These are phyloP conservation scores for Delphinapterus leucas DNA, from an alignment of 2,113 vertebrate genomes.

Conservation along the genomic window DNA sequence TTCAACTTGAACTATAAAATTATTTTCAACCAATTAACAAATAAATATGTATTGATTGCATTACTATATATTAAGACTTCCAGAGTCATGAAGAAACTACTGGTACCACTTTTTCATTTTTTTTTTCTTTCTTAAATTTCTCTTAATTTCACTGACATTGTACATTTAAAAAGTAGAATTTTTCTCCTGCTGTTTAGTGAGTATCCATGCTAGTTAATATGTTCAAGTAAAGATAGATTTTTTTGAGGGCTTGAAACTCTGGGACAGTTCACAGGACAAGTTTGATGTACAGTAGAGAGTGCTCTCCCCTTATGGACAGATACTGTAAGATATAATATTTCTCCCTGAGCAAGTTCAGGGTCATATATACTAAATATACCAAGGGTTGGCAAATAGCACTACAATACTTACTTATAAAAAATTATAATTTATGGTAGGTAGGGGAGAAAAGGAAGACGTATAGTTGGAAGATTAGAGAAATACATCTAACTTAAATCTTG, in stretches of 20 bases:
- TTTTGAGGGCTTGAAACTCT: neutral
- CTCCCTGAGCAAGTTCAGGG: neutral
- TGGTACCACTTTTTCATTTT: neutral
- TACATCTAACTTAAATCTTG: neutral
- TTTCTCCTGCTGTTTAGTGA: neutral
- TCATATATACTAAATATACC: neutral
- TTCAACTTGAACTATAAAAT: neutral
- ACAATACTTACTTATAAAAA: neutral
- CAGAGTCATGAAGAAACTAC: neutral
- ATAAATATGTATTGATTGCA: neutral
- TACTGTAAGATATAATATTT: neutral
- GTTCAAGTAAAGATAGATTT: neutral
- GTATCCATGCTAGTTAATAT: neutral
- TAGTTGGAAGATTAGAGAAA: conserved; percentile 17
- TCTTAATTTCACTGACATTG: neutral
- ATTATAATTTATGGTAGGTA: neutral
- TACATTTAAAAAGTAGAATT: neutral
- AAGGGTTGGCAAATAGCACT: neutral
- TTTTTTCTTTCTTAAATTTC: neutral
- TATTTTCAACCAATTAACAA: conserved; percentile 6
- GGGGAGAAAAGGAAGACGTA: neutral
- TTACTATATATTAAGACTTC: neutral
- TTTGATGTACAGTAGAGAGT: neutral
- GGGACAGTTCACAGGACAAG: neutral
- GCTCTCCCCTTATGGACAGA: neutral